Evolutionary conservation across 2,797 vertebrate genomes (phyloP).

Genomic region (Diplodus puntazzo): DNA sequence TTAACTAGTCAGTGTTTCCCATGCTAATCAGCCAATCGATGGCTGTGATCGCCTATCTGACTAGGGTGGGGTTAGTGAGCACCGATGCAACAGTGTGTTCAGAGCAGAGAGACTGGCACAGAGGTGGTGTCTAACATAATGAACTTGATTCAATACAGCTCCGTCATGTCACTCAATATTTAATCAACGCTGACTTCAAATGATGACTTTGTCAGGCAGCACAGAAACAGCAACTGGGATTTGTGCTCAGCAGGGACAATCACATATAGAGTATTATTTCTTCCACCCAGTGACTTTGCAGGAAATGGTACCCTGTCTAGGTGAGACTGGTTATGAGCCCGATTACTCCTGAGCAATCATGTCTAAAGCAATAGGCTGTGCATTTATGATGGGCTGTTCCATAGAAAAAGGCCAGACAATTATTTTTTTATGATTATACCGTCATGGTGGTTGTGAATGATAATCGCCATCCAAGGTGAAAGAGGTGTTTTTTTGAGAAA

Average conservation of each 20-base stretch:
- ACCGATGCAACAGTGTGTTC: background rate
- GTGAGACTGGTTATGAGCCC: constrained; percentile 56
- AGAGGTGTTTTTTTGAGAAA: constrained; percentile 32
- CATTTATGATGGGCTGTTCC: constrained; percentile 59
- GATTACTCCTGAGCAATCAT: constrained; percentile 59
- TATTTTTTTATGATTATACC: constrained; percentile 63
- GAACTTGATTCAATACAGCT: constrained; percentile 47
- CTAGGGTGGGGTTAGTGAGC: background rate
- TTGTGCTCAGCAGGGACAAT: constrained; percentile 42
- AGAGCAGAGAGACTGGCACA: constrained; percentile 16
- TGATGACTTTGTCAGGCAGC: constrained; percentile 57
- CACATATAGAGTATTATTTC: constrained; percentile 39
- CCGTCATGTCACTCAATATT: constrained; percentile 67
- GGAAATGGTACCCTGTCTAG: constrained; percentile 47
- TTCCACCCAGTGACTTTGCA: constrained; percentile 62
- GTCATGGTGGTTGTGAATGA: constrained; percentile 61
- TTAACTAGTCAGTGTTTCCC: constrained; percentile 11
- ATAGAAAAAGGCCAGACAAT: constrained; percentile 57
- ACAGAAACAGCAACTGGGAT: constrained; percentile 40
- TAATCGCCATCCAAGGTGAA: constrained; percentile 65
- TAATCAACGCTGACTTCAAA: constrained; percentile 64
- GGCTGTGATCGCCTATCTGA: background rate
- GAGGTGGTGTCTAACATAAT: constrained; percentile 40
- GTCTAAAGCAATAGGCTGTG: constrained; percentile 45
- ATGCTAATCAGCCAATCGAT: constrained; percentile 27